Percentiles rank a stretch among this genome's conserved stretches.
phyloP scores from a whole-genome alignment of 2,888 invertebrate genomes.

The Bedellia somnulentella region DNA sequence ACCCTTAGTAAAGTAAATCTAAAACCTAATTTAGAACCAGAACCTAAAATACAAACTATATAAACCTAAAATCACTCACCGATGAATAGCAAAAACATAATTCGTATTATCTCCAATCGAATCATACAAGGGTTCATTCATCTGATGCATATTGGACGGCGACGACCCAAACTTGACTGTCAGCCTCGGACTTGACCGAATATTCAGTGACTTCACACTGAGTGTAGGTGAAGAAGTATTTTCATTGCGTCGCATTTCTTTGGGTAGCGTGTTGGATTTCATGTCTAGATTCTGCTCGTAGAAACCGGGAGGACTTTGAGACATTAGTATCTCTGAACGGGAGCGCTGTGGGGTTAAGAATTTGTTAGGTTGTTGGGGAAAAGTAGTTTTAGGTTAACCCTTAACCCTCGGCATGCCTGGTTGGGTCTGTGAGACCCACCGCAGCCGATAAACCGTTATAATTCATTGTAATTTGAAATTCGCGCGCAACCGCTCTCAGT shows the following conservation, averaged over 20 bases:
- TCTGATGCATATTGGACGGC: conserved; percentile 25
- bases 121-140: conserved; percentile 18
- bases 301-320: conserved; percentile 36
- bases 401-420: too few relatives aligned
- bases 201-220: conserved; percentile 22
- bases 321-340: conserved; percentile 42
- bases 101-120: conserved; percentile 22
- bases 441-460: too few relatives aligned
- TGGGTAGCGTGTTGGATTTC: conserved; percentile 5
- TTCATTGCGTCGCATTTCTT: conserved; percentile 10
- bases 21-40: too few relatives aligned
- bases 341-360: conserved; percentile 29
- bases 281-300: conserved; percentile 9
- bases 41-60: too few relatives aligned
- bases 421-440: too few relatives aligned
- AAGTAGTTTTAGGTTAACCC: too few relatives aligned
- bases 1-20: too few relatives aligned
- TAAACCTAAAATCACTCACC: too few relatives aligned
- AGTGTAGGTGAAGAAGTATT: conserved; percentile 23
- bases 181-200: conserved; percentile 18
- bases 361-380: too few relatives aligned
- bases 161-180: conserved; percentile 27
- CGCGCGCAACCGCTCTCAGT: too few relatives aligned
- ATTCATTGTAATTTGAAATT: too few relatives aligned
- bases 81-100: conserved; percentile 78